Evolutionary conservation across 2,888 invertebrate genomes (phyloP).

Genomic region (Ennomos quercinarius): DNA sequence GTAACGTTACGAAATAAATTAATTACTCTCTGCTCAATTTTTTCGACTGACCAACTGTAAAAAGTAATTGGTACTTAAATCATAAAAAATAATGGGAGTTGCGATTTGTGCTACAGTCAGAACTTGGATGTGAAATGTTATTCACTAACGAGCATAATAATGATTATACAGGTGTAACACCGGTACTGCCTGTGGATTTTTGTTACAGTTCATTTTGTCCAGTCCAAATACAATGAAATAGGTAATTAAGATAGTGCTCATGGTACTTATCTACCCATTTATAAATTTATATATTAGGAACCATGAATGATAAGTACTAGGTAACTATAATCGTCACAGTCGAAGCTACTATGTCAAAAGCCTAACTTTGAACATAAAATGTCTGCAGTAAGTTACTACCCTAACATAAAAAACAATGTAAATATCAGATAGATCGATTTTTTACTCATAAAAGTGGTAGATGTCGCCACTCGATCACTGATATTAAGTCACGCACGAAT

Average conservation of each 20-base stretch:
- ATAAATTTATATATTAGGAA: no score
- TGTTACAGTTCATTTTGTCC: conserved; percentile 11
- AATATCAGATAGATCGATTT: conserved; percentile 18
- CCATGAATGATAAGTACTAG: no score
- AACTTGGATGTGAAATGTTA: conserved; percentile 15
- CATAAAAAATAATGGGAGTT: conserved; percentile 30
- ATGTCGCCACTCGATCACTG: conserved; percentile 19
- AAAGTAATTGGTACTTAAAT: conserved; percentile 66
- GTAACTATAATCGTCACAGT: no score
- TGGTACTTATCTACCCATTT: no score
- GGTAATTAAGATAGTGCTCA: not conserved
- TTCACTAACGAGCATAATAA: conserved; percentile 9
- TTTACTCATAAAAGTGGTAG: conserved; percentile 17
- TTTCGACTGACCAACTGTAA: conserved; percentile 84
- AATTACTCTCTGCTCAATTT: conserved; percentile 74
- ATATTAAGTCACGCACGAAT: conserved; percentile 25
- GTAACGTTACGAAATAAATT: conserved; percentile 54
- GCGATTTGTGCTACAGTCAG: conserved; percentile 33
- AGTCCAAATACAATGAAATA: not conserved
- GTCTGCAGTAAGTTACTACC: conserved; percentile 4
- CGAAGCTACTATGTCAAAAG: conserved; percentile 36
- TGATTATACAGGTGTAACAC: conserved; percentile 11
- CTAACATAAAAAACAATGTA: conserved; percentile 8
- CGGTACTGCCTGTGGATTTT: conserved; percentile 8
- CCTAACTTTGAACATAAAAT: conserved; percentile 21